A percentile compares a stretch with the other conserved stretches of the same genome.
Conservation (phyloP, 1,140 invertebrate species). For the Conus betulinus region DNA sequence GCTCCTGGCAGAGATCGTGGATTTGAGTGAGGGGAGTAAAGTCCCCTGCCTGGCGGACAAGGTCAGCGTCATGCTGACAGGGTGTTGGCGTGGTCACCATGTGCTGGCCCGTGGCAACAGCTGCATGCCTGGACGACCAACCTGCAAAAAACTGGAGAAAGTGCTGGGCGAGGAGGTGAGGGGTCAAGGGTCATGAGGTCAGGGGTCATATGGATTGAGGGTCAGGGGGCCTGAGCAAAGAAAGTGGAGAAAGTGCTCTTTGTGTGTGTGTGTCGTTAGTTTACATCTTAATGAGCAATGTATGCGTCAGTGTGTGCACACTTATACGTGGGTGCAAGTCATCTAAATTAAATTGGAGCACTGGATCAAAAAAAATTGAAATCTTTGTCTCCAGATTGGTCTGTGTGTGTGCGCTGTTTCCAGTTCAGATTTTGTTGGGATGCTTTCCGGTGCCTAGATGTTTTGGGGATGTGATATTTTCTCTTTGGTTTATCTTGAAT, state of each 20-base stretch:
- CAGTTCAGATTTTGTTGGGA: too few relatives aligned
- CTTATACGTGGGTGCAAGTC: too few relatives aligned
- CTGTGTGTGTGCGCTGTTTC: too few relatives aligned
- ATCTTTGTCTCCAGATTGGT: too few relatives aligned
- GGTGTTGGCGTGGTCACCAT: slow-evolving; percentile 41
- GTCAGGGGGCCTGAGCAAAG: too few relatives aligned
- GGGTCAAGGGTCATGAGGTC: background rate
- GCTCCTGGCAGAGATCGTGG: slow-evolving; percentile 28
- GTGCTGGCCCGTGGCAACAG: slow-evolving; percentile 52
- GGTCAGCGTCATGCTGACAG: slow-evolving; percentile 52
- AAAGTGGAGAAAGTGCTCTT: too few relatives aligned
- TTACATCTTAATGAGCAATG: background rate
- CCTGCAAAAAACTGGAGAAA: slow-evolving; percentile 43
- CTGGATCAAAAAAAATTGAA: too few relatives aligned
- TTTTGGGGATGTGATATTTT: too few relatives aligned
- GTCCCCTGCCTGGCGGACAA: slow-evolving; percentile 48
- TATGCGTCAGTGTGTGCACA: background rate
- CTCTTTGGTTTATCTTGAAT: too few relatives aligned
- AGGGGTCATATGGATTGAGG: too few relatives aligned
- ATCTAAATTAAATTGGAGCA: too few relatives aligned
- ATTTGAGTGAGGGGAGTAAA: background rate
- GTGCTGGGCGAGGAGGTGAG: slow-evolving; percentile 52
- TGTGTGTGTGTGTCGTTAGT: background rate
- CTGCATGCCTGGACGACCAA: slow-evolving; percentile 47
- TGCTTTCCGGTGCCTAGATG: too few relatives aligned